A percentile compares a stretch with the other conserved stretches of the same genome.
Evolutionary conservation across 92 coral and sea anemone species (phyloP).

Genomic region (Palythoa caribaeorum): DNA sequence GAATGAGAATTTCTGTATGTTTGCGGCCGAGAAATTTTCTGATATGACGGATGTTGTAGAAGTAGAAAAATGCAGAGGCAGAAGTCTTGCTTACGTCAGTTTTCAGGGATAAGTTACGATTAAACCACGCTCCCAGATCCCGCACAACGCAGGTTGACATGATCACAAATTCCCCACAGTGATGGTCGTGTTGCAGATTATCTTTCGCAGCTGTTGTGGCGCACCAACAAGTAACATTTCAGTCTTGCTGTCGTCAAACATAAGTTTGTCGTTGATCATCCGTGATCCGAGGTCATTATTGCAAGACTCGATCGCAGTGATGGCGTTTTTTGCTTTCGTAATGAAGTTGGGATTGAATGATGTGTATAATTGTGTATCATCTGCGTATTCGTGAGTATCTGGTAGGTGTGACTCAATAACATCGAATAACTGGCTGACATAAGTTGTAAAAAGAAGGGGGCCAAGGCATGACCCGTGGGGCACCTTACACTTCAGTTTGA

Average conservation of each 20-base stretch:
- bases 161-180: not conserved
- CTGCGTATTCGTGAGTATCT: too few relatives aligned
- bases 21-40: conserved; percentile 53
- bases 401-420: too few relatives aligned
- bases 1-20: conserved; percentile 27
- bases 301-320: not conserved
- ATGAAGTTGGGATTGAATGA: too few relatives aligned
- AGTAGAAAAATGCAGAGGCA: conserved; percentile 42
- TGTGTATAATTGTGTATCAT: too few relatives aligned
- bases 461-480: too few relatives aligned
- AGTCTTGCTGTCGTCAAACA: not conserved
- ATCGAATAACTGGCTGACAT: too few relatives aligned
- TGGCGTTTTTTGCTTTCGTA: not conserved
- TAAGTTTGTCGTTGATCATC: not conserved
- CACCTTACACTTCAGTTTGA: too few relatives aligned
- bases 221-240: not conserved
- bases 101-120: conserved; percentile 2
- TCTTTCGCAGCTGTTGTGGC: not conserved
- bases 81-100: conserved; percentile 32
- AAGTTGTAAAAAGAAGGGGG: too few relatives aligned
- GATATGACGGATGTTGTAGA: conserved; percentile 30
- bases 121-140: not conserved
- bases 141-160: not conserved
- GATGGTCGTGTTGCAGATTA: not conserved
- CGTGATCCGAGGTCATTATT: not conserved